Evolutionary conservation across 1,140 invertebrate species (phyloP), one percentile per base, ranked within the genome.

Genomic region (Drosophila virilis): DNA sequence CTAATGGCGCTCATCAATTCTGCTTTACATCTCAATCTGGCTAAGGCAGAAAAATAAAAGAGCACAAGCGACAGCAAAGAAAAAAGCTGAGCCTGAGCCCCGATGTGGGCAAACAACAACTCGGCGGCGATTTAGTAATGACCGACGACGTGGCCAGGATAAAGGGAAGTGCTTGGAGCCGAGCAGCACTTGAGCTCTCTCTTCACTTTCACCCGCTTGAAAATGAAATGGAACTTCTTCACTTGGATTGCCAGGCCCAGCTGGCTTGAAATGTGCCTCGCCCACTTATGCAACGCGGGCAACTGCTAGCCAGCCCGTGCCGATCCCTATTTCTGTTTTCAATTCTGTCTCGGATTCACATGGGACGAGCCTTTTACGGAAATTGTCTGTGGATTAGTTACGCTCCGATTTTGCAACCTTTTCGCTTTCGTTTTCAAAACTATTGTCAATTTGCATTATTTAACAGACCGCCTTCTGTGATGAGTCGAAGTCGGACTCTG

Each of bases 21-120:
- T 92, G 89, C 91, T 92, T 92, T 92, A 92, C 91, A 92, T 92
- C 91, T 92, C 91, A 92, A 92, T 92, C 91, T 92, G 91, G 83
- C 80, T 83, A 88, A 81, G 68, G 84, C 68, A 68, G 64, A 65
- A 70, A 72, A 80, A 80, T 50, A 70, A 69, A 57, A 45, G 46
- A 64, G 65, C 59, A 65, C 57, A 45, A 51, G 43, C 22, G 55
- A 59, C 32, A 38, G 17, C 32, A 46, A 52, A 12, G 57, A 58
- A 50, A 65, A 82, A 62, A 57, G 67, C 70, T 60, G 43, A 51
- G 62, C 37, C 62, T 40, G 40, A 40, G 45, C 61, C 66, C 7
- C 55, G 22, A 51, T 67, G 64, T 67, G 64, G 64, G 35, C 64
- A 67, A 67, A 60, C 51, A 67, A 60, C 51, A 65, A 43, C 13